Conservation (phyloP, 2,113 vertebrate genomes). For the Atractosteus spatula region DNA sequence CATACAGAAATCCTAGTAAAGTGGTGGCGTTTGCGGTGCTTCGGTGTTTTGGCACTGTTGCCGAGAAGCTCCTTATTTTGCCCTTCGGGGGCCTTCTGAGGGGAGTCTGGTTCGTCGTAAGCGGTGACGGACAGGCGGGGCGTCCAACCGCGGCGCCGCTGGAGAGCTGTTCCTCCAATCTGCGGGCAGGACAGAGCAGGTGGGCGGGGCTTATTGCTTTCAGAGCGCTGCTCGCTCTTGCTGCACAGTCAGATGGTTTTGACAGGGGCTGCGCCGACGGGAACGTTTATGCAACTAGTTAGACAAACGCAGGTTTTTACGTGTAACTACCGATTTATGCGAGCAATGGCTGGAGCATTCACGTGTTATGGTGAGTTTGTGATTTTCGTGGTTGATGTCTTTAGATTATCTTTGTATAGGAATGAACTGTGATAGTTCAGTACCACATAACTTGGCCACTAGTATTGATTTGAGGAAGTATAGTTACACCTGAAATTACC, state of each 20-base stretch:
- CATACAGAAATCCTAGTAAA: too few relatives aligned
- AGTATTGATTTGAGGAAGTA: too few relatives aligned
- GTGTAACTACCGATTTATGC: too few relatives aligned
- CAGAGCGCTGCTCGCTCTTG: neutral
- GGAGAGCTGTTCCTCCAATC: conserved; percentile 33
- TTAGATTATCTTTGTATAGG: too few relatives aligned
- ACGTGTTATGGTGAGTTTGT: too few relatives aligned
- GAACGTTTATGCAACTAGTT: neutral
- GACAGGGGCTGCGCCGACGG: conserved; percentile 30
- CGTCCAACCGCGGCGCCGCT: conserved; percentile 46
- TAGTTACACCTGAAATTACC: too few relatives aligned
- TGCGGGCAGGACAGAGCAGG: conserved; percentile 2
- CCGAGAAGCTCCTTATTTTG: conserved; percentile 36
- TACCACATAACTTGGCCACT: too few relatives aligned
- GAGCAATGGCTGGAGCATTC: too few relatives aligned
- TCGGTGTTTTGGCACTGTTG: conserved; percentile 8
- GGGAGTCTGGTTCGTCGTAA: conserved; percentile 27
- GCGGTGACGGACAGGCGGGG: conserved; percentile 40
- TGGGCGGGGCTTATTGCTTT: neutral
- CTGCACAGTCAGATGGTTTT: conserved; percentile 37
- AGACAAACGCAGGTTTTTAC: too few relatives aligned
- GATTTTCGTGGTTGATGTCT: too few relatives aligned
- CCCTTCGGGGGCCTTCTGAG: conserved; percentile 39
- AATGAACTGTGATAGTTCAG: too few relatives aligned
- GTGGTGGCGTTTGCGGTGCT: neutral